phyloP scores from a whole-genome alignment of 2,888 invertebrate species.

The Nineta flava region DNA sequence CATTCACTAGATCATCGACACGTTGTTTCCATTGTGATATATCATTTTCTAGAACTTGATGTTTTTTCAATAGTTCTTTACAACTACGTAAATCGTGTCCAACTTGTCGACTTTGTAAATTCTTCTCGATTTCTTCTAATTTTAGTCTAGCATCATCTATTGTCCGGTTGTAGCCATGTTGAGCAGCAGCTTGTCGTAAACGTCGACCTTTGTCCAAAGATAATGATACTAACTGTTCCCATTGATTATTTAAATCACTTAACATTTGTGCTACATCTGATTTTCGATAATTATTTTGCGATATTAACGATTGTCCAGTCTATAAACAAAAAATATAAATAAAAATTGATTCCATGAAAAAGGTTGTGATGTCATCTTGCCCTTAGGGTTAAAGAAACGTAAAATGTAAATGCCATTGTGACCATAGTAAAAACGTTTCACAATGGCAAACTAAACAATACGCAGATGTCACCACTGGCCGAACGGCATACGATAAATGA shows the following conservation, averaged over 20 bases:
- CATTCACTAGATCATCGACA: slow-evolving; percentile 57
- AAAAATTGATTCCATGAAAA: no score
- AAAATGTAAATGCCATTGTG: no score
- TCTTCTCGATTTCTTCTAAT: slow-evolving; percentile 68
- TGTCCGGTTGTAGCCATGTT: slow-evolving; percentile 59
- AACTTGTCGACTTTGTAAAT: slow-evolving; percentile 63
- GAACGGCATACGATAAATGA: no score
- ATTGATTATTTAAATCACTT: slow-evolving; percentile 54
- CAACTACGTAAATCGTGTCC: slow-evolving; percentile 85
- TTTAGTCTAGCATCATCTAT: slow-evolving; percentile 82
- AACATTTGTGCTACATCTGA: slow-evolving; percentile 52
- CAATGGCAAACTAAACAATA: no score
- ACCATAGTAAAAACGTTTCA: no score
- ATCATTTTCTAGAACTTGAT: slow-evolving; percentile 77
- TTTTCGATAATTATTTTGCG: slow-evolving; percentile 52
- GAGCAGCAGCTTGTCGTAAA: slow-evolving; percentile 78
- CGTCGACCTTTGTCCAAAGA: slow-evolving; percentile 50
- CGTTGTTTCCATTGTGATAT: slow-evolving; percentile 68
- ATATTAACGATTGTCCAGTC: slow-evolving; percentile 53
- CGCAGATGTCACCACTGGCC: no score
- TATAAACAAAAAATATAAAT: slow-evolving; percentile 16
- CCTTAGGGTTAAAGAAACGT: no score
- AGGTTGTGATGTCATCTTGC: no score
- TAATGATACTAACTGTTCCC: slow-evolving; percentile 56
- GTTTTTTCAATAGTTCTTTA: slow-evolving; percentile 77